These are phyloP conservation scores for Drosophila mulleri DNA, from an alignment of 2,888 invertebrate genomes.

Conservation along the genomic window DNA sequence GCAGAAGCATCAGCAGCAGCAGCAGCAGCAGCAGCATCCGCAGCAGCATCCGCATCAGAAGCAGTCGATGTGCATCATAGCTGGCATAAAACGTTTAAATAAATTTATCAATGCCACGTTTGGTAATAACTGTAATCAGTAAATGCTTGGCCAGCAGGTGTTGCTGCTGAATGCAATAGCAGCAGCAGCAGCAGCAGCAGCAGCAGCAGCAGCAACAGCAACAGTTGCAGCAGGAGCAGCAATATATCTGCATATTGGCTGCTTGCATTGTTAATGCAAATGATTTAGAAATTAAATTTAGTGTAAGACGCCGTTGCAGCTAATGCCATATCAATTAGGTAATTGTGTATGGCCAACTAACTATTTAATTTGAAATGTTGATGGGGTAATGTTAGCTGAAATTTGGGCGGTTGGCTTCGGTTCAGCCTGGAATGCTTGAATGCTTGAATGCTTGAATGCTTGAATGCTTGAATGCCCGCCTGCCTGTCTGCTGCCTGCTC, in stretches of 20 bases:
- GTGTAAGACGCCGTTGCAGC: constrained; percentile 12
- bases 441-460: constrained; percentile 43
- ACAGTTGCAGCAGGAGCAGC: background rate
- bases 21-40: constrained; percentile 33
- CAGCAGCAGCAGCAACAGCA: background rate
- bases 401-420: constrained; percentile 8
- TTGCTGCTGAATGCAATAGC: background rate
- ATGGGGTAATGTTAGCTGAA: constrained; percentile 10
- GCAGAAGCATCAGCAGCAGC: constrained; percentile 34
- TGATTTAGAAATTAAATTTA: constrained; percentile 57
- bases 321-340: constrained; percentile 69
- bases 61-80: constrained; percentile 27
- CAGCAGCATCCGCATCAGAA: constrained; percentile 22
- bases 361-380: constrained; percentile 24
- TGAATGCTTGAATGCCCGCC: too few relatives aligned
- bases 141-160: constrained; percentile 17
- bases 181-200: background rate
- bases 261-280: constrained; percentile 54
- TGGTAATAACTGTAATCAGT: constrained; percentile 43
- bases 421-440: constrained; percentile 35
- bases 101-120: constrained; percentile 53
- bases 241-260: background rate
- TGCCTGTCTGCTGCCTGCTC: constrained; percentile 7
- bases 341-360: constrained; percentile 51
- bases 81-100: constrained; percentile 45